These are phyloP conservation scores for Papilio dardanus DNA, from an alignment of 1,140 invertebrate genomes.

Conservation along the genomic window DNA sequence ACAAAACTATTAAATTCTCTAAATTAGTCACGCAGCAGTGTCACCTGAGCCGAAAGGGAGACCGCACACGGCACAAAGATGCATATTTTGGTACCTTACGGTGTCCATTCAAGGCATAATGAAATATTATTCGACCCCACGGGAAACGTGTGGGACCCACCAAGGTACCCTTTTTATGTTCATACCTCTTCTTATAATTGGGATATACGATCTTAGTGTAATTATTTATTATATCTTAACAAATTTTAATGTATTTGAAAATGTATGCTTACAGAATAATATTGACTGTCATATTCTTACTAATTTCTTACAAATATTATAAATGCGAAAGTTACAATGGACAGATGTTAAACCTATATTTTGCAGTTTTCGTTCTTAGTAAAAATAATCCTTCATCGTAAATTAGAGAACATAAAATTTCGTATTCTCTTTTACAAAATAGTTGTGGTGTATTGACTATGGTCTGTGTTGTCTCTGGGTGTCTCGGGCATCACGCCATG, in stretches of 20 bases:
- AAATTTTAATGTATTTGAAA: constrained; percentile 40
- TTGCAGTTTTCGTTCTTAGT: no score
- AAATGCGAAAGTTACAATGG: no score
- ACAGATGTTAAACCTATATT: no score
- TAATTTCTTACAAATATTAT: no score
- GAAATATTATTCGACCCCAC: constrained; percentile 75
- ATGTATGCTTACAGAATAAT: background rate
- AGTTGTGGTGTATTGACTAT: no score
- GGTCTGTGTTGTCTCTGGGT: no score
- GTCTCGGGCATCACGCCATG: no score
- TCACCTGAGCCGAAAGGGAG: constrained; percentile 74
- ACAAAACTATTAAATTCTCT: constrained; percentile 43
- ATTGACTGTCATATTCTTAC: background rate
- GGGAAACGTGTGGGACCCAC: constrained; percentile 54
- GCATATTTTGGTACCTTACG: constrained; percentile 71
- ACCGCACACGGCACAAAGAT: constrained; percentile 70
- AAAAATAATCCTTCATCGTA: no score
- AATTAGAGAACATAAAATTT: no score
- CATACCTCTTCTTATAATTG: constrained; percentile 65
- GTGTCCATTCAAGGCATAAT: constrained; percentile 70
- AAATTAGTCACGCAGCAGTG: constrained; percentile 74
- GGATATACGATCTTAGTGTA: constrained; percentile 62
- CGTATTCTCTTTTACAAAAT: no score
- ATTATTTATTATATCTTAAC: constrained; percentile 63
- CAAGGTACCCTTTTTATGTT: constrained; percentile 61